A percentile compares a stretch with the other conserved stretches of the same genome.
Conservation (phyloP, 2,113 vertebrate species). For the Hippopotamus amphibius region DNA sequence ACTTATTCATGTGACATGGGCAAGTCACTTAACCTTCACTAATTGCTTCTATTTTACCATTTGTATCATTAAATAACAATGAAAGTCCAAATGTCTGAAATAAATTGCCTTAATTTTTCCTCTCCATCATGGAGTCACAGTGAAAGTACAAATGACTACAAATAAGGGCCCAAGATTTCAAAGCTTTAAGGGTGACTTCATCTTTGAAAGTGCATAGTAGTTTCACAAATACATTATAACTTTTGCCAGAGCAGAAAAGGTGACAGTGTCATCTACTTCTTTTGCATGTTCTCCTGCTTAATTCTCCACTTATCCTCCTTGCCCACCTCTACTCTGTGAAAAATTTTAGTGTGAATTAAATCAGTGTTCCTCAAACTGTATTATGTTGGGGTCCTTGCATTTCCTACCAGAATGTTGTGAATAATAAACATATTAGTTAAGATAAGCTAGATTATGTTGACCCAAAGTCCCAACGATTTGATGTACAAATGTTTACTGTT, state of each 20-base stretch:
- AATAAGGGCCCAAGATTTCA: conserved; percentile 37
- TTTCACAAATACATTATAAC: neutral
- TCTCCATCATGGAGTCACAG: conserved; percentile 16
- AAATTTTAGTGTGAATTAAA: neutral
- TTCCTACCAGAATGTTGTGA: neutral
- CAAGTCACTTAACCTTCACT: conserved; percentile 59
- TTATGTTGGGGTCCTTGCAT: neutral
- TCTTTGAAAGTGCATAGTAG: conserved; percentile 23
- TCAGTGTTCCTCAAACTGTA: neutral
- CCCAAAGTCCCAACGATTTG: neutral
- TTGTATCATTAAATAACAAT: conserved; percentile 43
- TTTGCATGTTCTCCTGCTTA: conserved; percentile 12
- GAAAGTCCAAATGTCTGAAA: conserved; percentile 54
- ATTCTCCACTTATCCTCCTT: neutral
- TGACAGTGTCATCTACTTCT: neutral
- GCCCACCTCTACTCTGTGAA: neutral
- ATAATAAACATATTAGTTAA: neutral
- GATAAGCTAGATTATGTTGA: neutral
- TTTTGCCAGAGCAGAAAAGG: neutral
- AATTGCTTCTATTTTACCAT: conserved; percentile 47
- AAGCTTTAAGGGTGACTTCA: neutral
- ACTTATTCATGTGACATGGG: conserved; percentile 13
- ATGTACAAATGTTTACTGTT: conserved; percentile 20
- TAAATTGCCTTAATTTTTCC: conserved; percentile 55
- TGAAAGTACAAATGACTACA: neutral